Evolutionary conservation across 2,113 vertebrate genomes (phyloP), one percentile per base, ranked within the genome.

Genomic region (Pseudopipra pipra): DNA sequence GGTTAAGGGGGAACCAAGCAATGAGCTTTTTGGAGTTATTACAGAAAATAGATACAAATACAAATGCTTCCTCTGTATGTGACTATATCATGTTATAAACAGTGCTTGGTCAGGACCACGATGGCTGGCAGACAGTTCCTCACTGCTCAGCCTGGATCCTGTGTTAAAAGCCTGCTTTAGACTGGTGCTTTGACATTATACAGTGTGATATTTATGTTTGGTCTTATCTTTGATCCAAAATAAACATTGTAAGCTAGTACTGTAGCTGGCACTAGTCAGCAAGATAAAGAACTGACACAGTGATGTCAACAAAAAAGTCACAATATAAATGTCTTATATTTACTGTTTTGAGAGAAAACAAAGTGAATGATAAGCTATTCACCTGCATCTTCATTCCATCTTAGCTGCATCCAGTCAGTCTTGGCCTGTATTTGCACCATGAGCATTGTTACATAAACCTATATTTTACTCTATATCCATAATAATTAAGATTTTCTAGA

Each of bases 91-190:
- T 70, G 7, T 59, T 49, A 46, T 13, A 83, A 93, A 51, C 19
- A 89, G 66, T 15, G 3, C 0, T 1, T 49, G 6, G 25, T 67
- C 27, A 70, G 20, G 58, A 65, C 18, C 33, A 39, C 0, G 0
- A 19, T 1, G 5, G 24, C 20, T 43, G 12, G 7, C 22, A 15
- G 1, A 31, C 22, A 13, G 37, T 16, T 76, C 43, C 58, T 71
- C 20, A 28, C 28, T 67, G 39, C 56, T 63, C n/a, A 77, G 21
- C 76, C 66, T 72, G 61, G 24, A 35, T 63, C 14, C 30, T 59
- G 17, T 54, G 54, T 80, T 59, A 63, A 89, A 88, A 78, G 5
- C 22, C 55, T 70, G 4, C 15, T 77, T 90, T 47, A 79, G 37
- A 27, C 12, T 16, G 22, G 21, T 83, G 71, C 47, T 91, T 88